Percentiles rank a stretch among this genome's conserved stretches.
Conservation (phyloP, 2,797 vertebrate genomes). For the Liparis tanakae region DNA sequence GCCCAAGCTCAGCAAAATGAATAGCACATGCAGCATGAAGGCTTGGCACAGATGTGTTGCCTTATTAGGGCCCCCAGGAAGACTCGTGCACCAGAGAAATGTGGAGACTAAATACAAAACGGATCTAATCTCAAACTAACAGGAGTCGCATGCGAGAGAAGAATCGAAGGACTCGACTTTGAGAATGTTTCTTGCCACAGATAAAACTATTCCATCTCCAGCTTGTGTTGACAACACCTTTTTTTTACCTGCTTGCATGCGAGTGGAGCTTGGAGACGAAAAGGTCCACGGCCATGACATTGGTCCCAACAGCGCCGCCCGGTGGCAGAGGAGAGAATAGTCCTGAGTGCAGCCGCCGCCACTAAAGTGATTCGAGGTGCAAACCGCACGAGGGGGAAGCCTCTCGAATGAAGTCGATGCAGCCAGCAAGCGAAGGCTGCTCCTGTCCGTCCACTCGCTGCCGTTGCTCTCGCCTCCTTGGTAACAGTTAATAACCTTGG, state of each 20-base stretch:
- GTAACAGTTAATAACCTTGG: conserved; percentile 87
- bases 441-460: conserved; percentile 66
- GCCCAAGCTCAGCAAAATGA: conserved; percentile 74
- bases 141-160: conserved; percentile 9
- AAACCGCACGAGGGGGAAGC: conserved; percentile 46
- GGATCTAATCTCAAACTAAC: conserved; percentile 10
- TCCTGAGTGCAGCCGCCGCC: conserved; percentile 24
- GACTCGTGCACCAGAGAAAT: conserved; percentile 49
- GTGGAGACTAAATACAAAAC: conserved; percentile 43
- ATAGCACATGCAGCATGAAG: conserved; percentile 76
- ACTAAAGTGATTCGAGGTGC: conserved; percentile 36
- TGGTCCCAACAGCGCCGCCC: conserved; percentile 95
- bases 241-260: conserved; percentile 68
- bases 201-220: conserved; percentile 2
- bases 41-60: conserved; percentile 73
- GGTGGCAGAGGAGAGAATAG: conserved; percentile 77
- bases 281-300: conserved; percentile 92
- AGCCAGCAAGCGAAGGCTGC: conserved; percentile 48
- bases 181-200: too few relatives aligned
- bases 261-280: conserved; percentile 54
- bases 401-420: conserved; percentile 63
- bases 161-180: background rate
- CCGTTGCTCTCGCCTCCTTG: conserved; percentile 78
- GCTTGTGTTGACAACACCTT: conserved; percentile 19
- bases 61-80: conserved; percentile 74